These are phyloP conservation scores for Nephrotoma flavescens DNA, from an alignment of 2,888 invertebrate genomes.

Conservation along the genomic window DNA sequence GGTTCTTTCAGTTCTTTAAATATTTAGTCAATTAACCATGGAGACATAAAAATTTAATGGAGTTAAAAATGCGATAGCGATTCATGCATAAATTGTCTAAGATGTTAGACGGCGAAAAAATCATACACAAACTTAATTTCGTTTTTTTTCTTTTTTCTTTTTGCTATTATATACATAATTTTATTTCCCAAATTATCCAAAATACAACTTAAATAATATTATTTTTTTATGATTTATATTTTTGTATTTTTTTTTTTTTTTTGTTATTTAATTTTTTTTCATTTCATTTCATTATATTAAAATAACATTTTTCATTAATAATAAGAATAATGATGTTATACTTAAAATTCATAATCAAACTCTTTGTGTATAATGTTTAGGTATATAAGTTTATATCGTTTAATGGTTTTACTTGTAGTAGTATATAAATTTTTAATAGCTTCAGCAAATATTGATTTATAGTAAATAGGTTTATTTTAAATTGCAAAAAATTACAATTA, in stretches of 20 bases:
- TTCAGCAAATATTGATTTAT: neutral
- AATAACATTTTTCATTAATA: neutral
- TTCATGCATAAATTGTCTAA: too few species aligned
- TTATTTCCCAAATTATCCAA: slow-evolving; percentile 6
- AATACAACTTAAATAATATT: slow-evolving; percentile 3
- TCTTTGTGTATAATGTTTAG: neutral
- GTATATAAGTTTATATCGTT: neutral
- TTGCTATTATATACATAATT: slow-evolving; percentile 3
- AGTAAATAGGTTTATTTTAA: neutral
- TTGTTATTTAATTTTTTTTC: neutral
- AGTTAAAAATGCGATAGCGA: too few species aligned
- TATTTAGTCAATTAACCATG: too few species aligned
- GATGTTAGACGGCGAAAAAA: too few species aligned
- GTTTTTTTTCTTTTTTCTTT: neutral
- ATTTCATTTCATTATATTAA: neutral
- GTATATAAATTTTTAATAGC: neutral
- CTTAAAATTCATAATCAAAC: neutral
- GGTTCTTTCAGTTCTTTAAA: too few species aligned
- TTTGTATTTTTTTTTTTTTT: neutral
- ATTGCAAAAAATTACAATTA: neutral
- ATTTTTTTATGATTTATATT: neutral
- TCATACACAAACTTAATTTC: neutral
- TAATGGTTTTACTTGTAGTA: neutral
- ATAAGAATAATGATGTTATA: neutral
- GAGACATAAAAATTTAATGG: too few species aligned